phyloP scores from a whole-genome alignment of 1,140 invertebrate species.

The Cardiocondyla obscurior region DNA sequence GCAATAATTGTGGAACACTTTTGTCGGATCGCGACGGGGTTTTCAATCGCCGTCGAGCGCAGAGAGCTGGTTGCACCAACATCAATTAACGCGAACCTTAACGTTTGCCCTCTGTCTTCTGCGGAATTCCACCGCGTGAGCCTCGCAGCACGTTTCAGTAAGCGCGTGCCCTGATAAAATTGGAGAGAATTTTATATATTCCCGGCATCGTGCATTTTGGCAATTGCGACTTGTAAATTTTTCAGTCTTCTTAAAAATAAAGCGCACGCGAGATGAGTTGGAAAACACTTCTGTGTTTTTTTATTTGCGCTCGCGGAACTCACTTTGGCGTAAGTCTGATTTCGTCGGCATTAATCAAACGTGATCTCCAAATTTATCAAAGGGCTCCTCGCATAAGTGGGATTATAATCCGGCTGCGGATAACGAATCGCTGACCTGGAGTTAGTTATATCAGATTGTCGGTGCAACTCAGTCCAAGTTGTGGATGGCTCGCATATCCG shows the following conservation, averaged over 20 bases:
- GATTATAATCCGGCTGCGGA: not conserved
- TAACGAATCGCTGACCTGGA: not conserved
- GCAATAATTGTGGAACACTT: slow-evolving; percentile 61
- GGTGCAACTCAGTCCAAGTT: slow-evolving; percentile 31
- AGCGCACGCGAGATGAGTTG: not conserved
- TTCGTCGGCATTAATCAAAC: slow-evolving; percentile 10
- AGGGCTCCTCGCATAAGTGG: slow-evolving; percentile 14
- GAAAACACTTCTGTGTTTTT: not conserved
- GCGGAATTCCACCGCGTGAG: not conserved
- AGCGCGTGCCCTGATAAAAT: not conserved
- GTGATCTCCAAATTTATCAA: slow-evolving; percentile 39
- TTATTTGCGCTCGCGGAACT: not conserved
- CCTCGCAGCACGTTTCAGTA: not conserved
- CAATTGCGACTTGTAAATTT: not conserved
- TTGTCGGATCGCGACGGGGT: slow-evolving; percentile 25
- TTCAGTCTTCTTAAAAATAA: not conserved
- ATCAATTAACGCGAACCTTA: not conserved
- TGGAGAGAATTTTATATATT: slow-evolving; percentile 6
- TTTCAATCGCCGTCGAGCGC: slow-evolving; percentile 21
- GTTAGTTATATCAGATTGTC: slow-evolving; percentile 32
- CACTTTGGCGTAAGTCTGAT: not conserved
- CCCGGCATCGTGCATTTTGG: not conserved
- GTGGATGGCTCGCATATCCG: not conserved
- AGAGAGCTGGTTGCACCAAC: slow-evolving; percentile 38
- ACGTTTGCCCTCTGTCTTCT: not conserved